Base-by-base conservation (phyloP, 2,888 invertebrate species). In the Ligdia adustata region DNA sequence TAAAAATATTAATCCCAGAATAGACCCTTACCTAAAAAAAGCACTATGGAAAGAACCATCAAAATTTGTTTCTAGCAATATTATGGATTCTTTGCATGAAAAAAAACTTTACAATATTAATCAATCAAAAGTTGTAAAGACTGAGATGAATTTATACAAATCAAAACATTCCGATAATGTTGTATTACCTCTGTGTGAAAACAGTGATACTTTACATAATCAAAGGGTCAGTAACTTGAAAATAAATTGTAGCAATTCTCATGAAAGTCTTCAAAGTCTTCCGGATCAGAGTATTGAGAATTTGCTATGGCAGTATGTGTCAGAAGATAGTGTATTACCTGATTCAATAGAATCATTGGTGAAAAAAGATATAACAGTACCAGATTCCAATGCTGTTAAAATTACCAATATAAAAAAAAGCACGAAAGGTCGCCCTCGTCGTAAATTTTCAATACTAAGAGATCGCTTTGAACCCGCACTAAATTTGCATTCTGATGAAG, bases 401-500 rank as follows among this genome's bases (percentile, higher is more conserved):
- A 57, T 74, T 42, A 73, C 80, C 4, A 84, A 83, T 49, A 69
- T 73, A n/a, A 89, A 85, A 63, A 91, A 89, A 62, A 76, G 65
- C 29, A 62, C 66, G 6, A 75, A 80, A 49, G 85, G 75, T 55
- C 85, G 85, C 64, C 91, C 92, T 0, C 81, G 91, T 45, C 76
- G 92, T 56, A 92, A 92, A 66, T 92, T 92, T 73, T 92, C 92
- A 2, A 82, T 92, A 44, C 66, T 92, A 9, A 82, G 92, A 59
- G 92, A 92, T 62, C 87, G 85, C 51, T 92, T 92, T 71, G 92
- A 92, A 70, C 90, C 91, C 12, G 87, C 85, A 66, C 45, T 65
- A 16, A 80, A 80, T 49, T 69, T 81, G 33, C 75, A 83, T 66
- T 87, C 87, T 0, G 90, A 91, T 57, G 88, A 89, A 73, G 90